These are phyloP conservation scores for Cephus nigrinus DNA, from an alignment of 2,888 invertebrate species.

Conservation along the genomic window DNA sequence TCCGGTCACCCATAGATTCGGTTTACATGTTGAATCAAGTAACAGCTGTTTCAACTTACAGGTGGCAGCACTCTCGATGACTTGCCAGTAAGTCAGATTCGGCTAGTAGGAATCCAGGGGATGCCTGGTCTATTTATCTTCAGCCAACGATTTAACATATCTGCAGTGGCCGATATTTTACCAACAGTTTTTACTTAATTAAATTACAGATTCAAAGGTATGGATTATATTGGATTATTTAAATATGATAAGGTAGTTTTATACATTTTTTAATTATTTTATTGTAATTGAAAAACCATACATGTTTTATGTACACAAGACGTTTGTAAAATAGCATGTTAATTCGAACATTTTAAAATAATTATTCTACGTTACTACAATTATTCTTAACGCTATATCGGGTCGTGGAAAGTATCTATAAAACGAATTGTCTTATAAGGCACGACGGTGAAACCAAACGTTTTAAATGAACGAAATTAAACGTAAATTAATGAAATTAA, in stretches of 20 bases:
- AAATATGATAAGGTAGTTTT: background rate
- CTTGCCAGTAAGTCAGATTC: background rate
- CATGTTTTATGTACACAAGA: conserved; percentile 12
- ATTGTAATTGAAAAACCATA: background rate
- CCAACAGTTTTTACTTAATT: background rate
- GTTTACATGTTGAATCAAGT: background rate
- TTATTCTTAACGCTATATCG: conserved; percentile 24
- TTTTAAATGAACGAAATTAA: conserved; percentile 5
- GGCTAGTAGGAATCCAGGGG: background rate
- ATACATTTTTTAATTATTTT: background rate
- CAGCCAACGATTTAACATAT: background rate
- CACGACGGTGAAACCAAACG: conserved; percentile 38
- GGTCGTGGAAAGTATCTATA: conserved; percentile 41
- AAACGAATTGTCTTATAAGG: conserved; percentile 38
- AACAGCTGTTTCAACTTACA: background rate
- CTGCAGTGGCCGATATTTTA: background rate
- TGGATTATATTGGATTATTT: background rate
- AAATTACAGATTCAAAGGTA: background rate
- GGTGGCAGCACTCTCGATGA: background rate
- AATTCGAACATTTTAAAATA: conserved; percentile 47
- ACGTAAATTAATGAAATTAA: background rate
- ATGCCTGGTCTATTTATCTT: background rate
- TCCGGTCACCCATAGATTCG: too few relatives aligned
- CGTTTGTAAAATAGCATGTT: conserved; percentile 53
- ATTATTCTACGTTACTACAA: conserved; percentile 40